These are phyloP conservation scores for Phoenicopterus ruber DNA, from an alignment of 2,113 vertebrate genomes.

Conservation along the genomic window DNA sequence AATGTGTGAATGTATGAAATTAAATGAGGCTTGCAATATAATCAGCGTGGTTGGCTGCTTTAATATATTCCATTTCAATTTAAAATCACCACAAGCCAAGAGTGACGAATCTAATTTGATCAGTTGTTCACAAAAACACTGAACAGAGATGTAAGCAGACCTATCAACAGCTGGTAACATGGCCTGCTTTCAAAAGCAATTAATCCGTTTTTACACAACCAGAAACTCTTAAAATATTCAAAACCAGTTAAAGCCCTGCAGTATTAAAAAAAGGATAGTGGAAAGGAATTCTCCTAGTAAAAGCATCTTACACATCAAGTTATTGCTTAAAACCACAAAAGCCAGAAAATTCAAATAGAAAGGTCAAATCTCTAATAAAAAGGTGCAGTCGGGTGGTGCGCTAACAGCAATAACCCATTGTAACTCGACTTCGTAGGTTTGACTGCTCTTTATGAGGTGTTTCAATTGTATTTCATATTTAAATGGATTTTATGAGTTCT, in stretches of 20 bases:
- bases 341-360: conserved; percentile 4
- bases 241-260: neutral
- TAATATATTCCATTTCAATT: conserved; percentile 82
- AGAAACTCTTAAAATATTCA: conserved; percentile 35
- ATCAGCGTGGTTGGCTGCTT: conserved; percentile 81
- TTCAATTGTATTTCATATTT: conserved; percentile 9
- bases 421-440: neutral
- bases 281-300: neutral
- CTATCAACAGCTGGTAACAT: conserved; percentile 47
- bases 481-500: conserved; percentile 7
- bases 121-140: conserved; percentile 73
- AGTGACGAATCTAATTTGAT: conserved; percentile 78
- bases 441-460: neutral
- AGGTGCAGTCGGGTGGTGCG: neutral
- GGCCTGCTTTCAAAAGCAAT: conserved; percentile 57
- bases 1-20: conserved; percentile 76
- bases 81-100: conserved; percentile 77
- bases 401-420: neutral
- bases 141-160: conserved; percentile 57
- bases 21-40: conserved; percentile 83
- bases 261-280: neutral
- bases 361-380: neutral
- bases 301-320: neutral
- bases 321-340: conserved; percentile 25
- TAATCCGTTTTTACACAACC: conserved; percentile 42